Conservation (phyloP, 2,113 vertebrate species). For the Colistium nudipinnis region DNA sequence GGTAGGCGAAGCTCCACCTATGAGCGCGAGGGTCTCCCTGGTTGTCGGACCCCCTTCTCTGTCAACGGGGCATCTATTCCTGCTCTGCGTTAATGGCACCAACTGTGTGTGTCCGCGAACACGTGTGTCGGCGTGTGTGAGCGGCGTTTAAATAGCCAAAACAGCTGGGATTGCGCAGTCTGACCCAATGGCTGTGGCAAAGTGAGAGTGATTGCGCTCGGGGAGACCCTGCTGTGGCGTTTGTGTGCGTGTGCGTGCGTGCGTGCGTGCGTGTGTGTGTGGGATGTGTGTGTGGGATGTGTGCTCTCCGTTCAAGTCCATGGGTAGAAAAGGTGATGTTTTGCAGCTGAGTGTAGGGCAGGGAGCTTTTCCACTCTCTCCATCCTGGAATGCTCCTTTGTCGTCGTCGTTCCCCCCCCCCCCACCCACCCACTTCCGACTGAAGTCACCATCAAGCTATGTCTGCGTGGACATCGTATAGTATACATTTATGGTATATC, state of each 20-base stretch:
- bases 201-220: slow-evolving; percentile 44
- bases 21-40: slow-evolving; percentile 34
- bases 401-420: slow-evolving; percentile 21
- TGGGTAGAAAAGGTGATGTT: slow-evolving; percentile 11
- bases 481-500: slow-evolving; percentile 11
- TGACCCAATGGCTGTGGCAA: slow-evolving; percentile 48
- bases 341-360: slow-evolving; percentile 51
- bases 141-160: slow-evolving; percentile 60
- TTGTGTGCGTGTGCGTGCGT: not conserved
- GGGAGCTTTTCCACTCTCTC: slow-evolving; percentile 44
- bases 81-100: slow-evolving; percentile 49
- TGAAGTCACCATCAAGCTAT: slow-evolving; percentile 20
- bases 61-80: slow-evolving; percentile 66
- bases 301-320: slow-evolving; percentile 61
- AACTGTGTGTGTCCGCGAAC: slow-evolving; percentile 50
- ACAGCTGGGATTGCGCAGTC: slow-evolving; percentile 52
- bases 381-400: slow-evolving; percentile 56
- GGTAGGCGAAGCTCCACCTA: not conserved
- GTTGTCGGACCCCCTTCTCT: slow-evolving; percentile 53
- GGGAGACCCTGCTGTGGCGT: slow-evolving; percentile 25
- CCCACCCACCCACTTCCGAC: slow-evolving; percentile 16
- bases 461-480: not conserved
- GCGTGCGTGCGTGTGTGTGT: not conserved
- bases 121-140: slow-evolving; percentile 18
- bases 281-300: slow-evolving; percentile 52